Conservation (phyloP, 2,797 vertebrate genomes). For the Botia kubotai region DNA sequence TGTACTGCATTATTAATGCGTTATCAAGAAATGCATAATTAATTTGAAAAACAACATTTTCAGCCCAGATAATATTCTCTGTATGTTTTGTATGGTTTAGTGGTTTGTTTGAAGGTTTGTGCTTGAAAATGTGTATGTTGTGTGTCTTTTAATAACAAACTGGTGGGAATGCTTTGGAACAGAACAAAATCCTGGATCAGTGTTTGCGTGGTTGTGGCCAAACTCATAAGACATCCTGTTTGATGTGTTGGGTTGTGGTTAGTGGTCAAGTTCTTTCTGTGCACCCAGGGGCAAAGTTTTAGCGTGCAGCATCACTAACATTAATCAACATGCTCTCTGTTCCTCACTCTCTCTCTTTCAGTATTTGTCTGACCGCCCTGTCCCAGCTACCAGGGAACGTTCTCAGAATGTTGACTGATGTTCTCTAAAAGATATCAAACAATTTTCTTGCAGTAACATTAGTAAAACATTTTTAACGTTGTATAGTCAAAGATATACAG, state of each 20-base stretch:
- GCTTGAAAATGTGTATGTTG: background rate
- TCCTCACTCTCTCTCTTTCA: background rate
- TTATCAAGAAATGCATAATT: background rate
- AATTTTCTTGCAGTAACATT: no score
- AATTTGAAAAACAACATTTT: background rate
- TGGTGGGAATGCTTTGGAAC: conserved; percentile 10
- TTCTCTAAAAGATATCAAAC: no score
- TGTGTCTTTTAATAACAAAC: conserved; percentile 22
- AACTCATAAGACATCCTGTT: conserved; percentile 14
- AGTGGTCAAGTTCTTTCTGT: conserved; percentile 23
- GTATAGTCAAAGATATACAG: no score
- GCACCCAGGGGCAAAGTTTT: conserved; percentile 3
- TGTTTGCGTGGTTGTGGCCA: background rate
- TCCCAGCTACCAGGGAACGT: no score
- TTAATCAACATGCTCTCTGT: background rate
- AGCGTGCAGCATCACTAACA: conserved; percentile 6
- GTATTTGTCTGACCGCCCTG: conserved; percentile 17
- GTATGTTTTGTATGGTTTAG: background rate
- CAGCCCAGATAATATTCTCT: background rate
- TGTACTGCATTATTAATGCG: background rate
- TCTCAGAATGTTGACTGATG: no score
- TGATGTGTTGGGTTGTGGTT: conserved; percentile 30
- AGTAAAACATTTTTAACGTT: no score
- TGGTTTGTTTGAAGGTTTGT: background rate
- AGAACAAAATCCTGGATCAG: conserved; percentile 10